These are phyloP conservation scores for Phymatocera aterrima DNA, from an alignment of 2,888 invertebrate species.

Conservation along the genomic window DNA sequence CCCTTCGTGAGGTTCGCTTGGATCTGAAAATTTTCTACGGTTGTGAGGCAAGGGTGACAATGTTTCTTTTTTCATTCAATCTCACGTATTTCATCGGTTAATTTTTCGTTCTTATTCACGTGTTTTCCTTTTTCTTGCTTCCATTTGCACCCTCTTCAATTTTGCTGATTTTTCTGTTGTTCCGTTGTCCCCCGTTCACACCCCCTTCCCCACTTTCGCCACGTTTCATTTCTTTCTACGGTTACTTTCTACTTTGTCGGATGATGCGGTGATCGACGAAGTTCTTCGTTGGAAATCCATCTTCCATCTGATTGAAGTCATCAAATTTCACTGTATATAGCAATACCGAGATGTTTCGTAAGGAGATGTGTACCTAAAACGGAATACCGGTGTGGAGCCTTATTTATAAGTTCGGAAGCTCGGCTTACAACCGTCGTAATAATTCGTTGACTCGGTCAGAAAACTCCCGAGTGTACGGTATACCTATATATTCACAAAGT, in stretches of 20 bases:
- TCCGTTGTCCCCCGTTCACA: too few relatives aligned
- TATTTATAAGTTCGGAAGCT: too few relatives aligned
- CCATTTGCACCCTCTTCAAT: too few relatives aligned
- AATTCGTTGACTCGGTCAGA: neutral
- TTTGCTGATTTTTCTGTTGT: neutral
- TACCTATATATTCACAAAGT: too few relatives aligned
- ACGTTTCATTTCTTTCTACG: neutral
- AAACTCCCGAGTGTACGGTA: neutral
- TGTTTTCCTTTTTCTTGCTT: neutral
- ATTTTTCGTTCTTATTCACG: neutral
- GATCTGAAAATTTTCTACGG: neutral
- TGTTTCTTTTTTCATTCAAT: neutral
- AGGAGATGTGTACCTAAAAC: too few relatives aligned
- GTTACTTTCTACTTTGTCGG: neutral
- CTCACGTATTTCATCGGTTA: neutral
- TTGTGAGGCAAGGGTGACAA: neutral
- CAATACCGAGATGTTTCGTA: too few relatives aligned
- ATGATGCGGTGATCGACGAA: neutral
- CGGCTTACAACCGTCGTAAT: constrained; percentile 31
- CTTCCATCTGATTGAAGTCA: too few relatives aligned
- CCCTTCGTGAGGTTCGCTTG: neutral
- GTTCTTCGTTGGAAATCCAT: too few relatives aligned
- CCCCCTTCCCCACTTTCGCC: too few relatives aligned
- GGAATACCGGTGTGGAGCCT: too few relatives aligned
- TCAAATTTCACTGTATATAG: too few relatives aligned